Evolutionary conservation across 2,888 invertebrate genomes (phyloP).

Genomic region (Watsonalla cultraria): DNA sequence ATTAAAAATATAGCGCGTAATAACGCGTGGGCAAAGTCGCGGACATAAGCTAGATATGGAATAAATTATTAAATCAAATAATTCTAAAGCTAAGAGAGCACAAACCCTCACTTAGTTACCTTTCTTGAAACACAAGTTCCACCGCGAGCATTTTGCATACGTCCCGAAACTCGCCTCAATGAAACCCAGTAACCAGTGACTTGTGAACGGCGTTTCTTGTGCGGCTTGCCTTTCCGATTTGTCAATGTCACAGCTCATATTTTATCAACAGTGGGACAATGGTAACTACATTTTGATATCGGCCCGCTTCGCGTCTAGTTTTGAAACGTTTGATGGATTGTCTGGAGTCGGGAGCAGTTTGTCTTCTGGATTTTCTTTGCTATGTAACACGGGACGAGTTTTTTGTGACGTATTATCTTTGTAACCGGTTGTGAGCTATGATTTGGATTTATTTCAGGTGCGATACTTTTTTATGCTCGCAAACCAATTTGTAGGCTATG

Average conservation of each 20-base stretch:
- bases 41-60: background rate
- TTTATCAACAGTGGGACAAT: constrained; percentile 71
- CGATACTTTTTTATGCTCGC: constrained; percentile 1
- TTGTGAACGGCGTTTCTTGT: constrained; percentile 22
- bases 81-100: background rate
- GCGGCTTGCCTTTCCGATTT: constrained; percentile 45
- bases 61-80: background rate
- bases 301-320: constrained; percentile 52
- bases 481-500: background rate
- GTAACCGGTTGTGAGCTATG: constrained; percentile 22
- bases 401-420: constrained; percentile 35
- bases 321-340: constrained; percentile 66
- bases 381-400: constrained; percentile 17
- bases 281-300: constrained; percentile 74
- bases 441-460: constrained; percentile 29
- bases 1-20: no score
- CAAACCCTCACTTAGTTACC: background rate
- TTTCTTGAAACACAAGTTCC: background rate
- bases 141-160: background rate
- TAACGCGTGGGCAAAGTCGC: no score
- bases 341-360: constrained; percentile 43
- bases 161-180: constrained; percentile 4
- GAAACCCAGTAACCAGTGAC: constrained; percentile 13
- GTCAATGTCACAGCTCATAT: constrained; percentile 73
- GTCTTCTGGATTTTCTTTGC: constrained; percentile 35